phyloP scores from a whole-genome alignment of 2,797 vertebrate species.

The Xenentodon cancila region DNA sequence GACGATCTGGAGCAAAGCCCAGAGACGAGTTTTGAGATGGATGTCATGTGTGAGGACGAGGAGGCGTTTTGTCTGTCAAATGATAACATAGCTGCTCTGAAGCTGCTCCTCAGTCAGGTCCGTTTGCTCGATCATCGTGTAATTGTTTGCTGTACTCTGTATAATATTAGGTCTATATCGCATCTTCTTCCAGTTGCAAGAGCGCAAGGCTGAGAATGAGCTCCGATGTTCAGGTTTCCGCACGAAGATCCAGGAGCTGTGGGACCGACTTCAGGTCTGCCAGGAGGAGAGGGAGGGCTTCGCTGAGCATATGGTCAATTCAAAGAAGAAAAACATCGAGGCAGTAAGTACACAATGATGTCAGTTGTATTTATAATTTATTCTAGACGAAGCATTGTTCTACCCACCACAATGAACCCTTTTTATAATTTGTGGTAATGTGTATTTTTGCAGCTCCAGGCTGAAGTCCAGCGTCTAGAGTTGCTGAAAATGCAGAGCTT shows the following conservation, averaged over 20 bases:
- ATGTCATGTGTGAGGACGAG: constrained; percentile 90
- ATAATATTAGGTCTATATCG: background rate
- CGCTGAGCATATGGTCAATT: constrained; percentile 77
- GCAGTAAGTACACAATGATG: constrained; percentile 81
- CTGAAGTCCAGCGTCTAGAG: constrained; percentile 85
- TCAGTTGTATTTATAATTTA: too few relatives aligned
- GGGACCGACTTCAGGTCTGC: constrained; percentile 88
- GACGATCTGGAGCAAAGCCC: constrained; percentile 89
- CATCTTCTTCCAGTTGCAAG: constrained; percentile 81
- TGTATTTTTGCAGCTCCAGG: constrained; percentile 71
- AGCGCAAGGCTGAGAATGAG: constrained; percentile 82
- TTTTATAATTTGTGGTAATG: background rate
- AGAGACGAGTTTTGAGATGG: constrained; percentile 90
- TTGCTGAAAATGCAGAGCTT: constrained; percentile 90
- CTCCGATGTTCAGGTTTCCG: constrained; percentile 78
- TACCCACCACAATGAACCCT: background rate
- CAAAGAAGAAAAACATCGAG: constrained; percentile 81
- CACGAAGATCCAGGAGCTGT: constrained; percentile 84
- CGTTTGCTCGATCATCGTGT: background rate
- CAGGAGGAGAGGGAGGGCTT: constrained; percentile 83
- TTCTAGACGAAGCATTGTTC: too few relatives aligned
- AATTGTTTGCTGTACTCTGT: background rate
- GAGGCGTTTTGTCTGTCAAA: constrained; percentile 90
- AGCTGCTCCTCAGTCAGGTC: constrained; percentile 88
- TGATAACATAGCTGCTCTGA: constrained; percentile 88